phyloP scores from a whole-genome alignment of 2,888 invertebrate species.

The Aphidius colemani region DNA sequence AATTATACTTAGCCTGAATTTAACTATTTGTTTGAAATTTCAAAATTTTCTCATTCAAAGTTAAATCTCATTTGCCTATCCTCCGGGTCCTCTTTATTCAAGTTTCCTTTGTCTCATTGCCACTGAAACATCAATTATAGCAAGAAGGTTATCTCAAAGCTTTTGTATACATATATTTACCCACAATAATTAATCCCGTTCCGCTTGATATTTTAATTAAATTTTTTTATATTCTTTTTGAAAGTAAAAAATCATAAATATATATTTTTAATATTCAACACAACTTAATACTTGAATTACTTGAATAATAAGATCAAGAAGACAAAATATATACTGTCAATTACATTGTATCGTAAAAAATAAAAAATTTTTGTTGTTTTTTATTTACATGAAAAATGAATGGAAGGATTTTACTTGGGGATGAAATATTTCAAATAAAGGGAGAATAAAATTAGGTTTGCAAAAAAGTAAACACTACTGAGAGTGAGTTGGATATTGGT shows the following conservation, averaged over 20 bases:
- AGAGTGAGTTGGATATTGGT: conserved; percentile 40
- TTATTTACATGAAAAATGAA: conserved; percentile 10
- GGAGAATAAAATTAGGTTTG: conserved; percentile 55
- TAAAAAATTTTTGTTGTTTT: conserved; percentile 3
- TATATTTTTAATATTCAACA: no score
- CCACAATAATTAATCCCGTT: conserved; percentile 23
- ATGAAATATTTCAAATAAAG: conserved; percentile 22
- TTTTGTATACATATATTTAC: conserved; percentile 15
- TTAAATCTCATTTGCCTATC: conserved; percentile 22
- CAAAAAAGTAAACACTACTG: conserved; percentile 56
- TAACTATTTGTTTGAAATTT: neutral
- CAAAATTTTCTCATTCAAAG: conserved; percentile 11
- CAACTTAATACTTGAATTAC: no score
- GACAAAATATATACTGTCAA: no score
- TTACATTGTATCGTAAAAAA: no score
- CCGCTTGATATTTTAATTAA: conserved; percentile 17
- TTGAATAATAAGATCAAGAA: no score
- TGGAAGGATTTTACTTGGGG: conserved; percentile 14
- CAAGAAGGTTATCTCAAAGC: neutral
- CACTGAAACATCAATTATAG: conserved; percentile 30
- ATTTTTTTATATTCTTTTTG: no score
- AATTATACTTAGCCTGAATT: conserved; percentile 16
- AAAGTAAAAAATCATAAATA: no score
- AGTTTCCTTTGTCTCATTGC: conserved; percentile 29
- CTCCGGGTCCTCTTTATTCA: conserved; percentile 19